Evolutionary conservation across 2,888 invertebrate genomes (phyloP).

Genomic region (Eupithecia subumbrata): DNA sequence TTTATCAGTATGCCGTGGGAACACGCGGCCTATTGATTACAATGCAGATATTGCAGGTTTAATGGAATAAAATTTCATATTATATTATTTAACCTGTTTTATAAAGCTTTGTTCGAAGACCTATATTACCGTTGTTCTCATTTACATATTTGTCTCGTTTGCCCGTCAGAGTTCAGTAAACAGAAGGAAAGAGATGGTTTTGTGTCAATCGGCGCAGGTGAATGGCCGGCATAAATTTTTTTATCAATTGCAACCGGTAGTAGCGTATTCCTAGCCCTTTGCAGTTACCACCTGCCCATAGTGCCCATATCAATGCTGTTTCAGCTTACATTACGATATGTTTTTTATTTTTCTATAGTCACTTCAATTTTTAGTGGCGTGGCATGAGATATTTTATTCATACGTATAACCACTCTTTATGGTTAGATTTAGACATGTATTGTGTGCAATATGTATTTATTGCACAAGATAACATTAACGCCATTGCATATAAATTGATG

Average conservation of each 20-base stretch:
- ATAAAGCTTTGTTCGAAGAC: constrained; percentile 56
- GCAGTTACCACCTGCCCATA: constrained; percentile 67
- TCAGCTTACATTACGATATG: not conserved
- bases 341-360: not conserved
- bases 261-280: constrained; percentile 57
- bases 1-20: constrained; percentile 43
- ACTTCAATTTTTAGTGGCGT: not conserved
- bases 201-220: constrained; percentile 79
- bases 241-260: constrained; percentile 76
- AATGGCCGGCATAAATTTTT: constrained; percentile 81
- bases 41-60: constrained; percentile 62
- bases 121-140: constrained; percentile 39
- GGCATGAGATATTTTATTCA: not conserved
- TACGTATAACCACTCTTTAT: not conserved
- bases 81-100: constrained; percentile 46
- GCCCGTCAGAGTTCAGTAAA: constrained; percentile 45
- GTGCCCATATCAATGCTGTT: not conserved
- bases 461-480: not conserved
- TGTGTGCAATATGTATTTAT: not conserved
- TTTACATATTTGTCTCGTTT: constrained; percentile 42
- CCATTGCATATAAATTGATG: not conserved
- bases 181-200: constrained; percentile 62
- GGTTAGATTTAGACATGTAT: not conserved
- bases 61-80: constrained; percentile 47
- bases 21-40: constrained; percentile 63